phyloP scores from a whole-genome alignment of 2,797 vertebrate genomes.

The Gobionotothen gibberifrons region DNA sequence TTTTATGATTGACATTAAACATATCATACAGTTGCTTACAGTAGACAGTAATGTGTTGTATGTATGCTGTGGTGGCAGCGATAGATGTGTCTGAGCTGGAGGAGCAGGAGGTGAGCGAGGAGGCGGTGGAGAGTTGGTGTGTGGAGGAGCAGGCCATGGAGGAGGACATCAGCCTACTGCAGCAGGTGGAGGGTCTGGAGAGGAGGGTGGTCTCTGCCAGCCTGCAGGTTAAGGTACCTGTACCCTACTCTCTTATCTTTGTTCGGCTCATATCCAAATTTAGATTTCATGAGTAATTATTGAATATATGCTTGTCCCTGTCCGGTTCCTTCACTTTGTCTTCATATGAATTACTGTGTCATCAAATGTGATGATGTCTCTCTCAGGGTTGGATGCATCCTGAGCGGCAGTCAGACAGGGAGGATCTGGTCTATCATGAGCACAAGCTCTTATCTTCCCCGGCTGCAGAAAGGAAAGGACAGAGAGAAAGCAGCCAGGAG shows the following conservation, averaged over 20 bases:
- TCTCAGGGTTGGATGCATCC: conserved; percentile 93
- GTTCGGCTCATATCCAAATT: not conserved
- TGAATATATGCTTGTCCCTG: not conserved
- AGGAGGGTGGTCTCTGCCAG: conserved; percentile 91
- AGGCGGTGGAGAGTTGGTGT: conserved; percentile 91
- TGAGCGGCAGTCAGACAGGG: conserved; percentile 91
- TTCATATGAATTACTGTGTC: conserved; percentile 5
- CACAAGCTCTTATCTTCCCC: conserved; percentile 89
- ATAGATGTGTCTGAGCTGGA: conserved; percentile 88
- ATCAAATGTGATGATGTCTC: conserved; percentile 13
- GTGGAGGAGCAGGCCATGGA: conserved; percentile 95
- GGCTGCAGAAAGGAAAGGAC: conserved; percentile 77
- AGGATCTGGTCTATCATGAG: conserved; percentile 95
- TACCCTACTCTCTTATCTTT: not conserved
- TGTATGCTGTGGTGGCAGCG: conserved; percentile 77
- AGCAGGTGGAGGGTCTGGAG: conserved; percentile 94
- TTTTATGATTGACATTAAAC: not conserved
- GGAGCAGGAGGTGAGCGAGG: conserved; percentile 87
- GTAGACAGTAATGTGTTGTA: conserved; percentile 12
- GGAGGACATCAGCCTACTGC: conserved; percentile 90
- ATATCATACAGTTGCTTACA: not conserved
- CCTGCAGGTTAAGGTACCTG: conserved; percentile 92
- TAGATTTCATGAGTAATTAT: not conserved
- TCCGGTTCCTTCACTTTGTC: not conserved
- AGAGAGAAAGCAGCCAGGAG: conserved; percentile 81